A percentile compares a stretch with the other conserved stretches of the same genome.
These are phyloP conservation scores for Caracal caracal DNA, from an alignment of 2,113 vertebrate genomes.

Conservation along the genomic window DNA sequence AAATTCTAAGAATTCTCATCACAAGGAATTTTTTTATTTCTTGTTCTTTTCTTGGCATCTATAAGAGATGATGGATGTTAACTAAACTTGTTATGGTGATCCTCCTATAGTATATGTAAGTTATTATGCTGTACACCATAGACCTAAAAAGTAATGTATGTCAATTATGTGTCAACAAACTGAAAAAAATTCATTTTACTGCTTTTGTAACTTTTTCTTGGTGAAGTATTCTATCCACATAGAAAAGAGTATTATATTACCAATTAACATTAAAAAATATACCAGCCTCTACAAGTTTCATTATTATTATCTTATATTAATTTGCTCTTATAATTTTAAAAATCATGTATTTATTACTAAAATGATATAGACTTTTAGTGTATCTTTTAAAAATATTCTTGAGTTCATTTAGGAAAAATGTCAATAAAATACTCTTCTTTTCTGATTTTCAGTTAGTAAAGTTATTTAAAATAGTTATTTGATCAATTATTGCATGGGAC, in stretches of 20 bases:
- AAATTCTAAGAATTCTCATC: background rate
- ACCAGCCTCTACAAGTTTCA: background rate
- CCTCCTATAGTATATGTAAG: background rate
- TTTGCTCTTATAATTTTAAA: background rate
- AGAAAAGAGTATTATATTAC: background rate
- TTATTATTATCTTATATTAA: background rate
- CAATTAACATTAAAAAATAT: background rate
- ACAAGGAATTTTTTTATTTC: background rate
- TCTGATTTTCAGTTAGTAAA: background rate
- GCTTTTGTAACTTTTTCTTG: background rate
- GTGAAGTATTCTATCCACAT: background rate
- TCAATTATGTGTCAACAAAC: background rate
- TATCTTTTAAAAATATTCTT: background rate
- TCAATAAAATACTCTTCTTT: background rate
- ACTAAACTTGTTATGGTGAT: background rate
- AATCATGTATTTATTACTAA: background rate
- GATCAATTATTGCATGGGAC: background rate
- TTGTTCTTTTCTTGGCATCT: background rate
- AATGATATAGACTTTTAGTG: background rate
- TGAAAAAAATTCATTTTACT: background rate
- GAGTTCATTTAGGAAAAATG: background rate
- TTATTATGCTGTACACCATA: background rate
- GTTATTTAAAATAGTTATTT: background rate
- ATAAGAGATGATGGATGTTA: background rate
- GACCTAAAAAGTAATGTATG: background rate